Base-by-base conservation (phyloP, 2,797 vertebrate genomes). In the Pterois miles region DNA sequence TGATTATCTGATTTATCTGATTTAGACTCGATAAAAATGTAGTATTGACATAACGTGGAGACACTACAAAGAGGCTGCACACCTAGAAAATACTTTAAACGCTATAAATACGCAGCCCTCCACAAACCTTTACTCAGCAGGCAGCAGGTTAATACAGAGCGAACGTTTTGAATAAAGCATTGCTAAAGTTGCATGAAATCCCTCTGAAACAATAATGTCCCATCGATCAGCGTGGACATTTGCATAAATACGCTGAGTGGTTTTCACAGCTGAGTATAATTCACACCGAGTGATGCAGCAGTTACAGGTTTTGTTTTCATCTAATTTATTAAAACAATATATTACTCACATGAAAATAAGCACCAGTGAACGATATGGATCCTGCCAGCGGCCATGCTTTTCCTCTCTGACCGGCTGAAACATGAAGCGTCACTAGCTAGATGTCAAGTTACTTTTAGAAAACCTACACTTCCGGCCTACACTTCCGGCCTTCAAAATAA, bases 361-460 rank as follows among this genome's bases (percentile, higher is more conserved):
- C 38, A 40, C 0, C 38, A 40, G 38, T 0, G 38, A 16, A 40
- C 38, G 38, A 40, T 0, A 13, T 0, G 38, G 12, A 40, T 40
- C 38, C 38, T 40, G 38, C 0, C 13, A 40, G 38, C 38, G 0
- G 5, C 0, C 5, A 5, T 6, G 0, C 0, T 40, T 6, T 6
- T 6, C 36, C 0, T 38, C 36, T 33, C 8, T 40, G 38, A 40
- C n/a, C n/a, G n/a, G n/a, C n/a, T n/a, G n/a, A n/a, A n/a, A n/a
- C n/a, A n/a, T n/a, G n/a, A n/a, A n/a, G n/a, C n/a, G n/a, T n/a
- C n/a, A n/a, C n/a, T n/a, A n/a, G n/a, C n/a, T n/a, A n/a, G n/a
- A n/a, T n/a, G n/a, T n/a, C 31, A 38, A 38, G 36, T 13, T 38
- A 38, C 12, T 0, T 40, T 40, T 40, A 40, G 38, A 14, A 40